These are phyloP conservation scores for Tragelaphus strepsiceros DNA, from an alignment of 2,113 vertebrate species.

Conservation along the genomic window DNA sequence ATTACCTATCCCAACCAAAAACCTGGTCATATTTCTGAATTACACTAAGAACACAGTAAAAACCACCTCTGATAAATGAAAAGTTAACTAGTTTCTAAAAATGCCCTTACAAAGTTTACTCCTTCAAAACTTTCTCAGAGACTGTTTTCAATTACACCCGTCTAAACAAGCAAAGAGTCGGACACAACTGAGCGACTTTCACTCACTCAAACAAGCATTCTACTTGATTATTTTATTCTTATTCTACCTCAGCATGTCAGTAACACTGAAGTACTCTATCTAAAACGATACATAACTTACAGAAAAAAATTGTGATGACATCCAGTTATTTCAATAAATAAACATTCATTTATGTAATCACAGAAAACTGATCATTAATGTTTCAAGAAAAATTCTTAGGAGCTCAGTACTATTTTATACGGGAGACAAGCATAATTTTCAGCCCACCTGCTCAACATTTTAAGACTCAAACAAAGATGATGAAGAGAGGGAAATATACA, in stretches of 20 bases:
- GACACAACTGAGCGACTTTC: not conserved
- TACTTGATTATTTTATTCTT: not conserved
- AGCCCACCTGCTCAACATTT: not conserved
- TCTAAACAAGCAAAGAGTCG: not conserved
- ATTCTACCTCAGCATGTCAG: not conserved
- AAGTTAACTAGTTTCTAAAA: not conserved
- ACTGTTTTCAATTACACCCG: not conserved
- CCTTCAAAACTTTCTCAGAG: not conserved
- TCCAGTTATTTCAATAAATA: not conserved
- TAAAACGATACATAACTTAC: not conserved
- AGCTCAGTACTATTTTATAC: not conserved
- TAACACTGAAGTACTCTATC: not conserved
- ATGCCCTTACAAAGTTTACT: not conserved
- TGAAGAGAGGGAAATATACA: not conserved
- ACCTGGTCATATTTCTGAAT: not conserved
- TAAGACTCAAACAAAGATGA: not conserved
- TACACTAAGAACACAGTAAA: not conserved
- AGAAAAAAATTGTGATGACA: not conserved
- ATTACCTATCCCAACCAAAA: not conserved
- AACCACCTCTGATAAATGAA: not conserved
- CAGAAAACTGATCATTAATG: not conserved
- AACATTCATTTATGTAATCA: not conserved
- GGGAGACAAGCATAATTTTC: not conserved
- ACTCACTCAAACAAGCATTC: not conserved
- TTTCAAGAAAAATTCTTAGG: not conserved